phyloP scores from a whole-genome alignment of 2,797 vertebrate genomes.

The Ctenopoma multispine region DNA sequence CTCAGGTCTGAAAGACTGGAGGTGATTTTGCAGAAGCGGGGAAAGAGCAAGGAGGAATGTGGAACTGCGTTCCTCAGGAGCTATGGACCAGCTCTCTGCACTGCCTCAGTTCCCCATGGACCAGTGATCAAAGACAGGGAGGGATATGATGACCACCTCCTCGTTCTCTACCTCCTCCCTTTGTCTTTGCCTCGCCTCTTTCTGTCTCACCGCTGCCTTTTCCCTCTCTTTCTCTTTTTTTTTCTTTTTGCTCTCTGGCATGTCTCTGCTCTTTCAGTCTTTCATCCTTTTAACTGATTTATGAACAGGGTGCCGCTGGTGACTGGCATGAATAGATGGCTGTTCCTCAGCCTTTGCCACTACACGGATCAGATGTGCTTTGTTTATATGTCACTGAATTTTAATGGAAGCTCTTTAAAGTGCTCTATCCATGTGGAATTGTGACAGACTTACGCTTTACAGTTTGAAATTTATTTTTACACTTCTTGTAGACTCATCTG shows the following conservation, averaged over 20 bases:
- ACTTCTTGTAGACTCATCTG: constrained; percentile 11
- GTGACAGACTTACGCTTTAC: constrained; percentile 19
- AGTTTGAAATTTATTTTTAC: constrained; percentile 21
- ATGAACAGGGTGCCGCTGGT: constrained; percentile 8
- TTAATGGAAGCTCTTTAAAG: constrained; percentile 48
- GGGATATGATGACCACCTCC: constrained; percentile 61
- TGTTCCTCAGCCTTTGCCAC: constrained; percentile 34
- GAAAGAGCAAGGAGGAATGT: constrained; percentile 72
- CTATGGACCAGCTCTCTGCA: constrained; percentile 69
- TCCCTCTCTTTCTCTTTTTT: constrained; percentile 22
- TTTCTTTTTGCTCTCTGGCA: constrained; percentile 45
- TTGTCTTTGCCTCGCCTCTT: constrained; percentile 48
- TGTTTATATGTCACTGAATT: constrained; percentile 59
- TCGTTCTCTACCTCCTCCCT: constrained; percentile 47
- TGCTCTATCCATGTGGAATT: constrained; percentile 21
- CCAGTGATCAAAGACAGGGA: constrained; percentile 79
- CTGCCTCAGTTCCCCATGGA: constrained; percentile 67
- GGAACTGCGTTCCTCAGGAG: constrained; percentile 73
- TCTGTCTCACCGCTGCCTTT: constrained; percentile 39
- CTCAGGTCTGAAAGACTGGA: constrained; percentile 62
- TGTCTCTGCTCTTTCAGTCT: constrained; percentile 53
- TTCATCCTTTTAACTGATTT: constrained; percentile 60
- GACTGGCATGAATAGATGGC: constrained; percentile 52
- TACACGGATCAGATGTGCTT: constrained; percentile 46
- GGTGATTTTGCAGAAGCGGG: constrained; percentile 69